phyloP scores from a whole-genome alignment of 2,113 vertebrate species.

The Erpornis zantholeuca region DNA sequence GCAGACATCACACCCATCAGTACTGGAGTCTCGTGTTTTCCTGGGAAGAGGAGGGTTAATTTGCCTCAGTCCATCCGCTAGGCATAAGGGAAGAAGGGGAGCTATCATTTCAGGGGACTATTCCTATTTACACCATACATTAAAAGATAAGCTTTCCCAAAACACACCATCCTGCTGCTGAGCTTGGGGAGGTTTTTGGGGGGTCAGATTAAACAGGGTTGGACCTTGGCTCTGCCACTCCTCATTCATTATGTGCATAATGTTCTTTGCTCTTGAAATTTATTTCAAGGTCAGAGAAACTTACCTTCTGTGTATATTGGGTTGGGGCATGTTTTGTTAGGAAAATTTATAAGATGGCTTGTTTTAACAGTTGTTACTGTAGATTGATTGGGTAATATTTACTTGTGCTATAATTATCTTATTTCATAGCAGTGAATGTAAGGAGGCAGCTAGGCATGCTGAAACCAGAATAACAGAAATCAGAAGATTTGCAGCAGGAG shows the following conservation, averaged over 20 bases:
- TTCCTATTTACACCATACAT: not conserved
- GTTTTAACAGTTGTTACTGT: constrained; percentile 61
- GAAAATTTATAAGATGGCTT: constrained; percentile 48
- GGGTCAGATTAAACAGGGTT: not conserved
- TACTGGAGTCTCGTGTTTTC: not conserved
- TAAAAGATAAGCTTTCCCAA: not conserved
- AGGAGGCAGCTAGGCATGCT: not conserved
- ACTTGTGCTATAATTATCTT: constrained; percentile 59
- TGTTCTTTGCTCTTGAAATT: constrained; percentile 13
- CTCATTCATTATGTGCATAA: not conserved
- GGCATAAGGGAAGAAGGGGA: not conserved
- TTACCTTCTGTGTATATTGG: not conserved
- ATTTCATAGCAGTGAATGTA: constrained; percentile 1
- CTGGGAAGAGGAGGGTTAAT: not conserved
- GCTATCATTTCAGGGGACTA: not conserved
- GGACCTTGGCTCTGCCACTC: not conserved
- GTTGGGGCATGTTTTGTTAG: constrained; percentile 27
- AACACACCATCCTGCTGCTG: not conserved
- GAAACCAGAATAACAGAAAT: constrained; percentile 46
- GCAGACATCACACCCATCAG: not conserved
- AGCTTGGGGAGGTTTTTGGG: not conserved
- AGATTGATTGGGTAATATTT: constrained; percentile 53
- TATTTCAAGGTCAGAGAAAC: constrained; percentile 30
- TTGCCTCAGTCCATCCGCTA: not conserved
- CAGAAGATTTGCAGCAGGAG: constrained; percentile 15